Conservation (phyloP, 2,888 invertebrate genomes). For the Oscheius sp. region DNA sequence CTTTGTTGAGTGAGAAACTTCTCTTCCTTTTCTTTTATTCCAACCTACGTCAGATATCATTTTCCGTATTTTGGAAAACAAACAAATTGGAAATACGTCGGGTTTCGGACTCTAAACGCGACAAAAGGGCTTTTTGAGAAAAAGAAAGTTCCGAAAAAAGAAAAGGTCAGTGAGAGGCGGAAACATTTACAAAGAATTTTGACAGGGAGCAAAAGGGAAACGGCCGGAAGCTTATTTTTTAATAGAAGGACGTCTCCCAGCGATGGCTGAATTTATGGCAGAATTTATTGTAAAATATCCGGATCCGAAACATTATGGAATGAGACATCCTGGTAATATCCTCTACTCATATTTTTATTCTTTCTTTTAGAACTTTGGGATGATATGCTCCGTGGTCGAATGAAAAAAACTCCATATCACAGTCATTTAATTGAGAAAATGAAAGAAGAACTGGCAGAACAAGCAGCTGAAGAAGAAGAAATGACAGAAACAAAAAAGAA, state of each 20-base stretch:
- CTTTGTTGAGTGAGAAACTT: not conserved
- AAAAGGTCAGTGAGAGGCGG: too few species aligned
- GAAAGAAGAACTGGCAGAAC: too few species aligned
- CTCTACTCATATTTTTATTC: not conserved
- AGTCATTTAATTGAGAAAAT: too few species aligned
- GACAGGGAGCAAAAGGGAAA: too few species aligned
- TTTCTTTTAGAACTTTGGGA: not conserved
- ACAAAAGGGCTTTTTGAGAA: not conserved
- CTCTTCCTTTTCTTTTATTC: not conserved
- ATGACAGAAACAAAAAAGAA: too few species aligned
- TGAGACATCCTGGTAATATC: not conserved
- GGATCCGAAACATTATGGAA: not conserved
- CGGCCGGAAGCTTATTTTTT: not conserved
- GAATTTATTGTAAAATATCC: not conserved
- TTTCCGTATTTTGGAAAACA: not conserved
- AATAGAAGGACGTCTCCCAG: not conserved
- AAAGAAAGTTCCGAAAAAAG: too few species aligned
- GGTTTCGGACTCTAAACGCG: not conserved
- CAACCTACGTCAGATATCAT: conserved; percentile 3
- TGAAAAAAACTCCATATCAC: not conserved
- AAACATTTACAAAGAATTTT: too few species aligned
- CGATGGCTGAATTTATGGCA: not conserved
- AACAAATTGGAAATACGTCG: not conserved
- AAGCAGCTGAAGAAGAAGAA: too few species aligned
- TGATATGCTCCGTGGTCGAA: not conserved